Evolutionary conservation across 2,888 invertebrate genomes (phyloP), one percentile per base, ranked within the genome.

Genomic region (Orthosia gracilis): DNA sequence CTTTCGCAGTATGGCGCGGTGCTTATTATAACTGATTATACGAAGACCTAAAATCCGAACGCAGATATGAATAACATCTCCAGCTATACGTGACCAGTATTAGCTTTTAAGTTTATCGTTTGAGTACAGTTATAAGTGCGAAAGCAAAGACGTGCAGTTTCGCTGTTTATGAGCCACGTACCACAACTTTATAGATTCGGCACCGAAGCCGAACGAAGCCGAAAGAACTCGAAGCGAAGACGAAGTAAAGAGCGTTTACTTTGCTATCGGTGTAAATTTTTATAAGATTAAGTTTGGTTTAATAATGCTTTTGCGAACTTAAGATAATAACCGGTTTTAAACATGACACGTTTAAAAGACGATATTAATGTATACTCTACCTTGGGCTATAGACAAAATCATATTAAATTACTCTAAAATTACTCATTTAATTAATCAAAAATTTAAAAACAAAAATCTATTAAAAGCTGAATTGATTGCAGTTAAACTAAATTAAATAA

Each of bases 101-200:
- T 69, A 64, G 75, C 80, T 82, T 64, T 75, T 68, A 75, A 70
- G 72, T 83, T 82, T 83, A 83, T 79, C 50, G 64, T 50, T 73
- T 40, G n/a, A 79, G 47, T 69, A 63, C 52, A 50, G 68, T 76
- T 66, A 59, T 76, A 58, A 82, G 76, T 76, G 69, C 26, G 58
- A 76, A 70, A 70, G 78, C 59, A 68, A 71, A 82, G 62, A 61
- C 78, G 68, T 71, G 71, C 62, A 64, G 55, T 61, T 71, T 58
- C 21, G 9, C 49, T 70, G 61, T 82, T 73, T 77, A 82, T 66
- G 78, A 73, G 65, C 57, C 81, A 81, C 82, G 82, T 82, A 52
- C 70, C 57, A 18, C 11, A 21, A 52, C 67, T 61, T 45, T 68
- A 81, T 70, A 68, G 59, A 76, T 65, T 71, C 12, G 52, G 15